Evolutionary conservation across 2,888 invertebrate genomes (phyloP), one percentile per base, ranked within the genome.

Genomic region (Cartodere bifasciata): DNA sequence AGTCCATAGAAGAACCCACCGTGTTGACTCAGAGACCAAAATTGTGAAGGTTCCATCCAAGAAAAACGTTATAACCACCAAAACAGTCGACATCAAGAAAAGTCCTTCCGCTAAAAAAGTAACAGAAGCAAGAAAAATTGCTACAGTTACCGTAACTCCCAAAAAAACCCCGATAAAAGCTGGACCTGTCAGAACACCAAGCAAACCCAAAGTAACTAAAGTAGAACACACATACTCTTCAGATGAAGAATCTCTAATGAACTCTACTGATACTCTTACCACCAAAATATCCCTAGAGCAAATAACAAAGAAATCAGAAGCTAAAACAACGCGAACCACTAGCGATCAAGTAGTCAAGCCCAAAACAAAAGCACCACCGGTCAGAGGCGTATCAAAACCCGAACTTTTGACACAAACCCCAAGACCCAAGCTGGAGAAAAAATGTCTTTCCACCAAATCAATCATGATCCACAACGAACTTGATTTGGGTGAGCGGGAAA

Each of bases 321-420:
- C 46, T 12, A 68, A 67, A 52, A 63, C 70, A 23, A 63, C 61
- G 3, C 63, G 72, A 21, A 70, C 72, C 13, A 56, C 63, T 3
- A 73, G 71, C 47, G 73, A 75, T 33, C 64, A 64, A 31, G 52
- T 65, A n/a, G 62, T 70, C 5, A 72, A 68, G 50, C 51, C 62
- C 6, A 20, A 28, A 28, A 1, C 61, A 62, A 39, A 63, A 44
- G 45, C 44, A 38, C 52, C 61, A 1, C 64, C 67, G 4, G 61
- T 63, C 38, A 42, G 32, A 39, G 47, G n/a, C 35, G 42, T 40
- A 12, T 39, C 48, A 0, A 47, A 50, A 24, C 49, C 55, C 10
- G 39, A 42, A 32, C 10, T 37, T 9, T 23, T 12, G 4, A 28
- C 23, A 34, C 35, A 29, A 42, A n/a, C n/a, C n/a, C 36, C 16